Evolutionary conservation across 2,888 invertebrate genomes (phyloP), one percentile per base, ranked within the genome.

Genomic region (Agrochola circellaris): DNA sequence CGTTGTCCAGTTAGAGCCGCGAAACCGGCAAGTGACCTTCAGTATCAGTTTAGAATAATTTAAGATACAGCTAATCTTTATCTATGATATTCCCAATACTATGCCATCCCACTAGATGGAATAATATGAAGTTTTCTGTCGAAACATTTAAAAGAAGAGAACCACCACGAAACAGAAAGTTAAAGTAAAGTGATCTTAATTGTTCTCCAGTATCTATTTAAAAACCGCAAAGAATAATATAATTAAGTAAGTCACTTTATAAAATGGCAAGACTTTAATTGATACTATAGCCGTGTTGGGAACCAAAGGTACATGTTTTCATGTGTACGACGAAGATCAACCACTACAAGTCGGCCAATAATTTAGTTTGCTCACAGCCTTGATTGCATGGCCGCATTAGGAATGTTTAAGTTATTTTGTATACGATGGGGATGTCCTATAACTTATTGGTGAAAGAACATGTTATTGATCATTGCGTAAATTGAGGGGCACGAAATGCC

Each of bases 211-310:
- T 38, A 34, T 42, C 23, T 42, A 34, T 78, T 72, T 73, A 42
- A 78, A 42, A 60, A 72, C 65, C 60, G 26, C 9, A 51, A 42
- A 73, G 11, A 80, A 51, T 17, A 42, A 60, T 51, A 48, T 62
- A 67, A 64, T 45, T 72, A 68, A 58, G 56, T n/a, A n/a, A 23
- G 9, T 23, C 67, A 64, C 34, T 56, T 67, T 64, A 48, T 60
- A 66, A 66, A 64, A 66, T 71, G 54, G 64, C 48, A 58, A 30
- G 9, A 6, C 8, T 34, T 56, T 69, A 77, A 77, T 77, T 77
- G 48, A 58, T 23, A 56, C 26, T 56, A 17, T 58, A 15, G 34
- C 23, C 4, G 23, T 23, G 67, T 17, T 73, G 15, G 30, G 42
- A 68, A 71, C 15, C 51, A 64, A 73, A 54, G 1, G 34, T 9